Evolutionary conservation across 2,113 vertebrate genomes (phyloP).

Genomic region (Cathartes aura): DNA sequence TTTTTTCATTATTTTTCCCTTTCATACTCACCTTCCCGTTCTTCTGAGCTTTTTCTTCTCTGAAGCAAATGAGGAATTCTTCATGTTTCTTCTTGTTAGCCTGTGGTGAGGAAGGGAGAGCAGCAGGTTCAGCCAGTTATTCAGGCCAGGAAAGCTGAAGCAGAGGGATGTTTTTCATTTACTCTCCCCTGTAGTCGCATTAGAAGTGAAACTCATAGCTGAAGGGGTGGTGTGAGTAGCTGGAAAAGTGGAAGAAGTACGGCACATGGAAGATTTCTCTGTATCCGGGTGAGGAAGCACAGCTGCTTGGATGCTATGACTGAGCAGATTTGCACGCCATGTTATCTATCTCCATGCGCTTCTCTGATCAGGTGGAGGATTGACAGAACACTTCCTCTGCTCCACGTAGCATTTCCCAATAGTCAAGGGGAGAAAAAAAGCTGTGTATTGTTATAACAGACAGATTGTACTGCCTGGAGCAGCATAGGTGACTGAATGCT

Average conservation of each 20-base stretch:
- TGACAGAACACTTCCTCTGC: background rate
- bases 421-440: background rate
- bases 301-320: background rate
- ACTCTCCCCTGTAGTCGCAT: background rate
- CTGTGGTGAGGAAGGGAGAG: background rate
- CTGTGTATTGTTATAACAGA: background rate
- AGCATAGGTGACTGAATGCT: background rate
- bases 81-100: conserved; percentile 15
- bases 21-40: background rate
- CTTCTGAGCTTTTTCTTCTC: background rate
- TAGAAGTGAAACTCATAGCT: background rate
- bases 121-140: background rate
- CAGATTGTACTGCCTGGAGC: background rate
- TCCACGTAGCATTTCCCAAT: background rate
- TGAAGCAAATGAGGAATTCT: background rate
- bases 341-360: background rate
- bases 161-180: background rate
- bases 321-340: fast-evolving
- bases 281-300: background rate
- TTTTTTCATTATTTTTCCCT: background rate
- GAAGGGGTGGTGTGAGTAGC: background rate
- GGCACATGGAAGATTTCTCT: background rate
- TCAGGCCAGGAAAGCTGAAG: background rate
- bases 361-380: background rate
- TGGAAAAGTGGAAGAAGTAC: background rate